Base-by-base conservation (phyloP, 2,888 invertebrate species). In the Phalera bucephala region DNA sequence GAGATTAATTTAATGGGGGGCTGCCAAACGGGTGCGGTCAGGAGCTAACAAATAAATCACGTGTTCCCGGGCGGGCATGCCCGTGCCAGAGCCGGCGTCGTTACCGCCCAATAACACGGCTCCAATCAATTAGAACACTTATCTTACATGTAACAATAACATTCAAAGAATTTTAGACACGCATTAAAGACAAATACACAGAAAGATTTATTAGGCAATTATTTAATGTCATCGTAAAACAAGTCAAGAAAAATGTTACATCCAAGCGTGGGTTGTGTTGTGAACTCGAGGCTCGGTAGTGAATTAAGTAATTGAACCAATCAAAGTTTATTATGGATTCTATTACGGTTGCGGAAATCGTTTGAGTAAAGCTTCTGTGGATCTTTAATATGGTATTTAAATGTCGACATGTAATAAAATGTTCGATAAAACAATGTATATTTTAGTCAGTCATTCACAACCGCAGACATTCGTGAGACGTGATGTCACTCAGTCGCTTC, bases 401-500 rank as follows among this genome's bases (percentile, higher is more conserved):
- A 41, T 35, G 28, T 35, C 22, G 34, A 19, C n/a, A 15, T 19
- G 37, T 33, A 35, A 43, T 51, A 34, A 35, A 45, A 45, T 14
- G 27, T 13, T 14, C 13, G 27, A 43, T 49, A 50, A 48, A 55
- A 53, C 44, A 51, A 56, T 53, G 42, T 41, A 38, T 33, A 52
- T 55, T 56, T 52, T 51, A 45, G 46, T 45, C 45, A 51, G 45
- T 51, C 38, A 52, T 52, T 42, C 37, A 45, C 43, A 40, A 40
- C 42, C 47, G 50, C 51, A 58, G 64, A 69, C 71, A 75, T 78
- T 76, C 60, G 63, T 60, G 58, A 65, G 65, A 69, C 70, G 64
- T 82, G 82, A 82, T 80, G 82, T 85, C 82, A 83, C 74, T 75
- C 62, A 64, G 64, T 58, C 61, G 64, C 62, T 68, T 68, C 72